These are phyloP conservation scores for Marisa cornuarietis DNA, from an alignment of 1,140 invertebrate genomes.

Conservation along the genomic window DNA sequence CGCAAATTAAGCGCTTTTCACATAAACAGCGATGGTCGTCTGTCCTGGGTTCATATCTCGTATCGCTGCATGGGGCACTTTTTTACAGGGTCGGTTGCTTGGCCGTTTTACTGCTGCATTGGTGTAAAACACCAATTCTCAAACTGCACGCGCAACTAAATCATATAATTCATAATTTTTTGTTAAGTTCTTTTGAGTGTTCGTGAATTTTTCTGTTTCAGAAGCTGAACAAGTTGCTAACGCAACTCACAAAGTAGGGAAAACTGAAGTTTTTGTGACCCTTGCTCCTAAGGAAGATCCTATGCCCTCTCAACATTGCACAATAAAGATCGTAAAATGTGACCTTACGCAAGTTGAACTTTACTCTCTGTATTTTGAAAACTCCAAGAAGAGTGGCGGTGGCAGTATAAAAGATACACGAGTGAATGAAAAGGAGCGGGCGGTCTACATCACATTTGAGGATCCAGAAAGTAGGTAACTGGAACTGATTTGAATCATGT, in stretches of 20 bases:
- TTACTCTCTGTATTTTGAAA: slow-evolving; percentile 36
- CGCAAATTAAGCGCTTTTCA: too few relatives aligned
- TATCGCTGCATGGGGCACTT: too few relatives aligned
- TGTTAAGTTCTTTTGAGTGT: too few relatives aligned
- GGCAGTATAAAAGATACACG: slow-evolving; percentile 30
- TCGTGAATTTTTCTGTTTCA: too few relatives aligned
- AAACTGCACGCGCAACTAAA: too few relatives aligned
- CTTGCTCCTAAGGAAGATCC: slow-evolving; percentile 7
- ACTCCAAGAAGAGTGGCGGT: slow-evolving; percentile 32
- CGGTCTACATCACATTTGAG: slow-evolving; percentile 35
- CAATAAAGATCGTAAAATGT: not conserved
- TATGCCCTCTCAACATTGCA: not conserved
- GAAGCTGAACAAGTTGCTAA: slow-evolving; percentile 10
- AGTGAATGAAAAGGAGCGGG: slow-evolving; percentile 18
- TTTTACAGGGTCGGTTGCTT: too few relatives aligned
- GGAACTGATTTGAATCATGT: not conserved
- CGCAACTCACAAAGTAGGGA: not conserved
- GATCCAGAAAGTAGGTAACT: slow-evolving; percentile 31
- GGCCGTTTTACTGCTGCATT: too few relatives aligned
- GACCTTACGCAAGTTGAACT: slow-evolving; percentile 6
- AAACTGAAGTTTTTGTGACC: slow-evolving; percentile 1
- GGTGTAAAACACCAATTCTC: too few relatives aligned
- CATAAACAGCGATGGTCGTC: too few relatives aligned
- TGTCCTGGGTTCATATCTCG: too few relatives aligned
- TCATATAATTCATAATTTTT: too few relatives aligned